Evolutionary conservation across 2,113 vertebrate genomes (phyloP).

Genomic region (Centrocercus urophasianus): DNA sequence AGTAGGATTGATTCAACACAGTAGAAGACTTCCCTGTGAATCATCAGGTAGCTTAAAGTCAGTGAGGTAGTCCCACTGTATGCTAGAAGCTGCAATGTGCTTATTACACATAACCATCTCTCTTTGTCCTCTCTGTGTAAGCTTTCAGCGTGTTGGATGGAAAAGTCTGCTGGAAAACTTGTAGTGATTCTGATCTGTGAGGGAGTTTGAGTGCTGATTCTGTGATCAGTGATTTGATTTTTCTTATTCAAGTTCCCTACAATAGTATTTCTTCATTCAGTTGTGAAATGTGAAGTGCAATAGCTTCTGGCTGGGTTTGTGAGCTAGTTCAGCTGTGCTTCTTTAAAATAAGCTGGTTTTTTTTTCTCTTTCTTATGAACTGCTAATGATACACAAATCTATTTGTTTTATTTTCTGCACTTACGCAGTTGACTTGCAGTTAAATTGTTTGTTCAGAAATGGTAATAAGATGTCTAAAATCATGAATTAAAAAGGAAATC

Average conservation of each 20-base stretch:
- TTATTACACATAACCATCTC: not conserved
- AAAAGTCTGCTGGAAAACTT: not conserved
- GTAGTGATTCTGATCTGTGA: not conserved
- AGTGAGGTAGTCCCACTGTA: not conserved
- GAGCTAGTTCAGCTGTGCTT: slow-evolving; percentile 13
- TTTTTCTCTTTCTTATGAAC: not conserved
- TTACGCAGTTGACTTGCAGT: not conserved
- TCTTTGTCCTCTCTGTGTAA: not conserved
- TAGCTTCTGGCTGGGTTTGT: not conserved
- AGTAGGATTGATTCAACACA: not conserved
- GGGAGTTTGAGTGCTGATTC: not conserved
- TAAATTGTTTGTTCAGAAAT: not conserved
- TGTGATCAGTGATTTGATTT: not conserved
- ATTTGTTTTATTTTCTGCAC: not conserved
- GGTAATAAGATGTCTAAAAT: not conserved
- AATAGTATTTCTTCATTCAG: not conserved
- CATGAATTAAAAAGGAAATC: not conserved
- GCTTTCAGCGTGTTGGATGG: not conserved
- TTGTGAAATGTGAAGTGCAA: not conserved
- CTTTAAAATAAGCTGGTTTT: not conserved
- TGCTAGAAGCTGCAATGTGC: not conserved
- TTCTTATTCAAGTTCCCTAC: not conserved
- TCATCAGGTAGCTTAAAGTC: not conserved
- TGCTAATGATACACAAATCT: not conserved
- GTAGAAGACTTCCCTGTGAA: not conserved